These are phyloP conservation scores for Prietella phreatophila DNA, from an alignment of 2,113 vertebrate genomes.

Conservation along the genomic window DNA sequence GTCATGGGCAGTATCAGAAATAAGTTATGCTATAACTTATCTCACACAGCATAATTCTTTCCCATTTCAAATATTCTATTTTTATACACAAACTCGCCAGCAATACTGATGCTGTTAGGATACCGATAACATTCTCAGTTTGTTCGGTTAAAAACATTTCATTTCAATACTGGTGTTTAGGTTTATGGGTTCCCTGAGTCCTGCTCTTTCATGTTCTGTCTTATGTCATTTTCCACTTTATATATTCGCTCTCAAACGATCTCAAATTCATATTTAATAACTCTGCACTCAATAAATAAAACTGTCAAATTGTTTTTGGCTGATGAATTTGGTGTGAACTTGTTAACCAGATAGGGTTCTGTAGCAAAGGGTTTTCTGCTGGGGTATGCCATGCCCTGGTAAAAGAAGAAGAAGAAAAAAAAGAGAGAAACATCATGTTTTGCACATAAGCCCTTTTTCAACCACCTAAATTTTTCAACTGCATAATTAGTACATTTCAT, in stretches of 20 bases:
- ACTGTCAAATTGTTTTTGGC: not conserved
- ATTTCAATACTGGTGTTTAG: not conserved
- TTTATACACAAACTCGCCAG: not conserved
- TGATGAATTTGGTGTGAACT: not conserved
- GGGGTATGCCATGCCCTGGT: not conserved
- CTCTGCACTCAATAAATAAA: not conserved
- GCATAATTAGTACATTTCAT: not conserved
- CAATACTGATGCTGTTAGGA: not conserved
- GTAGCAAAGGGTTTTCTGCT: not conserved
- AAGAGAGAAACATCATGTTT: not conserved
- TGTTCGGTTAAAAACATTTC: not conserved
- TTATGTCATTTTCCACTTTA: not conserved
- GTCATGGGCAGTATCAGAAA: no score
- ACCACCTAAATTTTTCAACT: not conserved
- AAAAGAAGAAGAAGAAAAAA: not conserved
- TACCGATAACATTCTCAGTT: not conserved
- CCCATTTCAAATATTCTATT: not conserved
- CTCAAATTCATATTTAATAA: not conserved
- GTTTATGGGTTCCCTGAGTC: not conserved
- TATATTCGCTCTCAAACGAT: not conserved
- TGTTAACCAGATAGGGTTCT: not conserved
- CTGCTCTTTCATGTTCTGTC: not conserved
- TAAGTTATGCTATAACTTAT: not conserved
- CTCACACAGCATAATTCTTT: not conserved
- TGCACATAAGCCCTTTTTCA: not conserved